These are phyloP conservation scores for Cryptosula pallasiana DNA, from an alignment of 2,888 invertebrate species.

Conservation along the genomic window DNA sequence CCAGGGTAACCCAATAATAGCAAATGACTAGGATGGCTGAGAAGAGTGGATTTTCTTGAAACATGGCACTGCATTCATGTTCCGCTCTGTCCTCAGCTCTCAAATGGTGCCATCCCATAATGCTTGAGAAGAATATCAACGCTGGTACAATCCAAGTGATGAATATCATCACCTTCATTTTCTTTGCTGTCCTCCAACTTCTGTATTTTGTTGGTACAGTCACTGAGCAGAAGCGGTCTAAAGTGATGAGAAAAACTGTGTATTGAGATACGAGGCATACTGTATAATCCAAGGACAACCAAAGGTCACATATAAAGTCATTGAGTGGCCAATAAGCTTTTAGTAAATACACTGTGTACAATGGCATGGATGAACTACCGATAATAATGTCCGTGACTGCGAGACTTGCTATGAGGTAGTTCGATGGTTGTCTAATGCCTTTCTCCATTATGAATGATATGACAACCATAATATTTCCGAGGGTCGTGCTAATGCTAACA, in stretches of 20 bases:
- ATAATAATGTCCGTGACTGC: conserved; percentile 96
- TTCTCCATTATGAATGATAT: conserved; percentile 90
- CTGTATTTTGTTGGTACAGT: conserved; percentile 96
- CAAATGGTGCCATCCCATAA: conserved; percentile 98
- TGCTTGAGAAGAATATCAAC: conserved; percentile 90
- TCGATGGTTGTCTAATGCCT: conserved; percentile 86
- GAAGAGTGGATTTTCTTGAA: conserved; percentile 92
- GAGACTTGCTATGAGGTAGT: conserved; percentile 97
- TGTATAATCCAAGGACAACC: conserved; percentile 98
- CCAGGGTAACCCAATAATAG: conserved; percentile 94
- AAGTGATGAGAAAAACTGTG: conserved; percentile 95
- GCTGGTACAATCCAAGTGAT: conserved; percentile 96
- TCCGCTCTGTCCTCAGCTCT: conserved; percentile 63
- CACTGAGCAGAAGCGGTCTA: conserved; percentile 96
- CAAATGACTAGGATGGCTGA: conserved; percentile 93
- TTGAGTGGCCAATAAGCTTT: conserved; percentile 91
- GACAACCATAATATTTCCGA: conserved; percentile 90
- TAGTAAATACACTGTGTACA: conserved; percentile 94
- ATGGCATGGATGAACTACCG: conserved; percentile 96
- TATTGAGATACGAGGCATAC: conserved; percentile 98
- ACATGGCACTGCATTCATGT: conserved; percentile 91
- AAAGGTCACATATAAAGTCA: conserved; percentile 89
- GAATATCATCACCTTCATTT: conserved; percentile 90
- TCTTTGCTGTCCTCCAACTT: conserved; percentile 89
- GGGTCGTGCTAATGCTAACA: conserved; percentile 85